A percentile compares a stretch with the other conserved stretches of the same genome.
phyloP scores from a whole-genome alignment of 1,140 invertebrate species.

The Macrocentrus cingulum region DNA sequence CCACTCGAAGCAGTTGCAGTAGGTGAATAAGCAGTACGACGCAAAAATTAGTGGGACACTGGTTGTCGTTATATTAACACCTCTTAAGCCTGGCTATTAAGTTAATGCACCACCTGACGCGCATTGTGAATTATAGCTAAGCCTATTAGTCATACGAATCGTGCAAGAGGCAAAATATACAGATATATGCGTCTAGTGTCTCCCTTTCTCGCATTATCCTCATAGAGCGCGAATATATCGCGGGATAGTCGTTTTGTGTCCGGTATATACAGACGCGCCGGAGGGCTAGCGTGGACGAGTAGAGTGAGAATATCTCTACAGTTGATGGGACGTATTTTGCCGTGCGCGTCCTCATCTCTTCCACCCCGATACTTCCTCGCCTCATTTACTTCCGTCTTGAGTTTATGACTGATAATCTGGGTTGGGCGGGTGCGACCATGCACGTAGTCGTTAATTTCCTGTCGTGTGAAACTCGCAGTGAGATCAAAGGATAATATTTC shows the following conservation, averaged over 20 bases:
- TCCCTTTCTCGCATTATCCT: background rate
- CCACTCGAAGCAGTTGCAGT: too few species aligned
- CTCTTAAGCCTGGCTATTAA: conserved; percentile 31
- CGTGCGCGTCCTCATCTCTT: background rate
- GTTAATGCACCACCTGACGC: conserved; percentile 31
- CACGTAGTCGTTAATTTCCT: conserved; percentile 50
- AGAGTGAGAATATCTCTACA: background rate
- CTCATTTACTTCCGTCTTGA: conserved; percentile 42
- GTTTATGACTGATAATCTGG: conserved; percentile 45
- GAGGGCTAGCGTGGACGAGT: background rate
- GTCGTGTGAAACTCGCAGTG: conserved; percentile 40
- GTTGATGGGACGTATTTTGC: background rate
- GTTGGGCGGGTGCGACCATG: conserved; percentile 34
- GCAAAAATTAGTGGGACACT: too few species aligned
- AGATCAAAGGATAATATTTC: conserved; percentile 56
- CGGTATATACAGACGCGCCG: background rate
- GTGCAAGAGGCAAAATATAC: conserved; percentile 17
- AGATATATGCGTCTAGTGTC: conserved; percentile 3
- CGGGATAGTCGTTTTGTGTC: too few species aligned
- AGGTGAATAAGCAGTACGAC: too few species aligned
- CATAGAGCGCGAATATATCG: too few species aligned
- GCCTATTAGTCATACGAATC: conserved; percentile 29
- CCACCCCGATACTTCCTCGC: conserved; percentile 29
- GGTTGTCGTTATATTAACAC: conserved; percentile 26
- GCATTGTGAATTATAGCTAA: conserved; percentile 30